A percentile compares a stretch with the other conserved stretches of the same genome.
Conservation (phyloP, 2,888 invertebrate species). For the Cylloceria caligata region DNA sequence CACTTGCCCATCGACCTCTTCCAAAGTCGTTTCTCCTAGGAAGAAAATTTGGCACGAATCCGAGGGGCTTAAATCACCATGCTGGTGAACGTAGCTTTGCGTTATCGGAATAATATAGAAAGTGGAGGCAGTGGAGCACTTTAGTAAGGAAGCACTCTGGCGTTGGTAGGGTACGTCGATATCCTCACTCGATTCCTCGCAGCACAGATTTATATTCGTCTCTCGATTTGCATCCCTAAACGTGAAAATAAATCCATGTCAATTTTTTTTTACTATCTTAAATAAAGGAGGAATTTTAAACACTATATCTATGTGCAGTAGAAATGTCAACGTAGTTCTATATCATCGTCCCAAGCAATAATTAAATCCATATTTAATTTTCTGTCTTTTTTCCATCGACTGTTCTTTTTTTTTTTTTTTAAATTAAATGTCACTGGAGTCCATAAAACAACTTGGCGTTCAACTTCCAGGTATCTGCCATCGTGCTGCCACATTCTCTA, state of each 20-base stretch:
- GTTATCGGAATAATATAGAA: constrained; percentile 39
- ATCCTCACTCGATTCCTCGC: constrained; percentile 2
- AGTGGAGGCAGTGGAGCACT: constrained; percentile 27
- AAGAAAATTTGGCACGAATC: constrained; percentile 64
- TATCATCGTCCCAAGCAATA: not conserved
- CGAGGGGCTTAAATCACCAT: constrained; percentile 59
- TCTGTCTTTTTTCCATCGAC: not conserved
- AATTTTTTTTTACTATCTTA: not conserved
- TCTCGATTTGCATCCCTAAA: not conserved
- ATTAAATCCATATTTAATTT: not conserved
- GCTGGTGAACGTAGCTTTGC: constrained; percentile 37
- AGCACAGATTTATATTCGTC: not conserved
- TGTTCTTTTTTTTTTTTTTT: not conserved
- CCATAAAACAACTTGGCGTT: constrained; percentile 53
- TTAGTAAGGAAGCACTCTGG: constrained; percentile 10
- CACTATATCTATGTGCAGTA: not conserved
- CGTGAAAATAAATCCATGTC: not conserved
- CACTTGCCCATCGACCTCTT: constrained; percentile 45
- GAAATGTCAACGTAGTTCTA: not conserved
- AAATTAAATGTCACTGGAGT: constrained; percentile 35
- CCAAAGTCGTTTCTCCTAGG: constrained; percentile 56
- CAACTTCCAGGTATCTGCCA: constrained; percentile 45
- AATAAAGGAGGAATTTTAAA: too few relatives aligned
- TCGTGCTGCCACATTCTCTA: too few relatives aligned
- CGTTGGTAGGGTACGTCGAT: constrained; percentile 15